Base-by-base conservation (phyloP, 2,113 vertebrate species). In the Nothoprocta pentlandii region DNA sequence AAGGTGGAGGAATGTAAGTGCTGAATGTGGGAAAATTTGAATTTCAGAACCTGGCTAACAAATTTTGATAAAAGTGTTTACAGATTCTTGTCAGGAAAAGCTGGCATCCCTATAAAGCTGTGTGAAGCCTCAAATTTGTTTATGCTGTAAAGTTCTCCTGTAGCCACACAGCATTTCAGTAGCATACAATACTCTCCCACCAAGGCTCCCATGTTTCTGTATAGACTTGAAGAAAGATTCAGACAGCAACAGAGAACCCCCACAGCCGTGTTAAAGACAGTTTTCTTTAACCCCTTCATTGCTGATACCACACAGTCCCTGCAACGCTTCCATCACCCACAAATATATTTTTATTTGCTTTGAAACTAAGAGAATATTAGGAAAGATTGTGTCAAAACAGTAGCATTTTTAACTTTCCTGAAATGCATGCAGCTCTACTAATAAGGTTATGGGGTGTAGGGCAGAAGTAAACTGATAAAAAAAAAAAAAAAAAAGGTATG, bases 41-140 rank as follows among this genome's bases (percentile, higher is more conserved):
- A 92, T 95, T 95, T 94, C 86, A 90, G 47, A 47, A 51, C 20
- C 61, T 12, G 41, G 42, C 32, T 87, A 88, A 86, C 17, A 89
- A 59, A 83, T 26, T 93, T 93, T 89, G 66, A 74, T 16, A 81
- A 82, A 95, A 70, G 46, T 73, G 6, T 59, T 94, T 91, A 80
- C 19, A 83, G 41, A 86, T 67, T 92, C 70, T 87, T 63, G 54
- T 76, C 56, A 87, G 74, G 73, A 90, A 92, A 93, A 82, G 46
- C 46, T 75, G 76, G 11, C 61, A 88, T 59, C 58, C 77, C 74
- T 92, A 62, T 64, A 80, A 82, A 96, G 58, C 73, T 92, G 49
- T 32, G 53, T 74, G 62, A 94, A 58, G 59, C 44, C 59, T 91
- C 71, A 69, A 16, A 90, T 83, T 90, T 92, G 73, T 87, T 93